phyloP scores from a whole-genome alignment of 2,113 vertebrate genomes.

The Lasiurus cinereus region DNA sequence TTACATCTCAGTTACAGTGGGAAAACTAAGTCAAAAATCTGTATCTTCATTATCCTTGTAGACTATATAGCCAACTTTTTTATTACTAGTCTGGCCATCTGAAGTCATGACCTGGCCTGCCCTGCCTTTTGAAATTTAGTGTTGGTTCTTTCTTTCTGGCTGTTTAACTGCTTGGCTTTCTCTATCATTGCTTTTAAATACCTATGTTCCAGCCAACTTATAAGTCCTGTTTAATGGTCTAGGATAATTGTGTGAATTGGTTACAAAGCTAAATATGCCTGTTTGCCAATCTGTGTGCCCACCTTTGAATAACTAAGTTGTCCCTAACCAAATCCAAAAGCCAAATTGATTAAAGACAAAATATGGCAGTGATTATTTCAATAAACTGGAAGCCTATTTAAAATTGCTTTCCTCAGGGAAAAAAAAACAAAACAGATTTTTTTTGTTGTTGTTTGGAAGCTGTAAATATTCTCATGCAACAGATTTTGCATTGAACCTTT shows the following conservation, averaged over 20 bases:
- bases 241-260: neutral
- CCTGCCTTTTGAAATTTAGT: slow-evolving; percentile 3
- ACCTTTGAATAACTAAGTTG: slow-evolving; percentile 15
- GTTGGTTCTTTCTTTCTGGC: neutral
- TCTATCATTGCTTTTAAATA: slow-evolving; percentile 19
- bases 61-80: neutral
- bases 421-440: neutral
- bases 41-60: neutral
- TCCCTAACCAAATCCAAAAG: neutral
- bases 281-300: neutral
- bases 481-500: neutral
- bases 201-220: neutral
- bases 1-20: neutral
- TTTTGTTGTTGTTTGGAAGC: neutral
- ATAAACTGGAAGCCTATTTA: neutral
- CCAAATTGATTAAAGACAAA: slow-evolving; percentile 5
- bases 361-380: neutral
- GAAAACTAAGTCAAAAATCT: slow-evolving; percentile 16
- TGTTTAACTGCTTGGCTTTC: neutral
- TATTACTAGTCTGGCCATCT: neutral
- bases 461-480: neutral
- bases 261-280: neutral
- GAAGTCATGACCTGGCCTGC: neutral
- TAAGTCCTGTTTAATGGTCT: slow-evolving; percentile 21
- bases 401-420: neutral